Conservation (phyloP, 2,113 vertebrate species). For the Bungarus multicinctus region DNA sequence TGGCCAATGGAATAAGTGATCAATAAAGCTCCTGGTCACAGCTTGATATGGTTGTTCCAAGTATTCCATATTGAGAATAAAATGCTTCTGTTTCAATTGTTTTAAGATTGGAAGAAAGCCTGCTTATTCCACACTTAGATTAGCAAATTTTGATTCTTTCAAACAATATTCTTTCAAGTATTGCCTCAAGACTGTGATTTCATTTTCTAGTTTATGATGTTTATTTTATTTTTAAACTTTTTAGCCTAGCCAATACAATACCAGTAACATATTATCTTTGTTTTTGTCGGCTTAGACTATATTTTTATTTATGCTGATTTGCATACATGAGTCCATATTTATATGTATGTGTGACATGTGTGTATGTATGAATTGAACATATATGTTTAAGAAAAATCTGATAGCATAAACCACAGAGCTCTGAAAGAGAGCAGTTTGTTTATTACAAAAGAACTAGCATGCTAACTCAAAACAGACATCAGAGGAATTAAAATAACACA, state of each 20-base stretch:
- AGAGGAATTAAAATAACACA: neutral
- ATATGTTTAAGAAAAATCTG: neutral
- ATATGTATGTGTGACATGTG: neutral
- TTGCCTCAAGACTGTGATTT: neutral
- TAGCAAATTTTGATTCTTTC: neutral
- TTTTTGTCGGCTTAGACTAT: neutral
- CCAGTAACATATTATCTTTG: neutral
- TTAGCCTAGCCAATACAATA: neutral
- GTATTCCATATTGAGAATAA: neutral
- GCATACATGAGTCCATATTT: neutral
- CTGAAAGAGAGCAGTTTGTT: neutral
- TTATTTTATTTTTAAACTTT: neutral
- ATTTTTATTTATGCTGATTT: neutral
- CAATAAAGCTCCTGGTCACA: neutral
- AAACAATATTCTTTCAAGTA: neutral
- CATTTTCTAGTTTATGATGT: neutral
- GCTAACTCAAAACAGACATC: neutral
- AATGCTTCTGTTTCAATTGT: neutral
- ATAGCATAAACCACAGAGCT: neutral
- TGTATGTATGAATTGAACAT: neutral
- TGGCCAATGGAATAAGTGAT: neutral
- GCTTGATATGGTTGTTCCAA: neutral
- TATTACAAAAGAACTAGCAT: neutral
- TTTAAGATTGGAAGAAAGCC: neutral
- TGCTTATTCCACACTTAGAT: neutral